Base-by-base conservation (phyloP, 2,888 invertebrate species). In the Polydrusus pterygomalis region DNA sequence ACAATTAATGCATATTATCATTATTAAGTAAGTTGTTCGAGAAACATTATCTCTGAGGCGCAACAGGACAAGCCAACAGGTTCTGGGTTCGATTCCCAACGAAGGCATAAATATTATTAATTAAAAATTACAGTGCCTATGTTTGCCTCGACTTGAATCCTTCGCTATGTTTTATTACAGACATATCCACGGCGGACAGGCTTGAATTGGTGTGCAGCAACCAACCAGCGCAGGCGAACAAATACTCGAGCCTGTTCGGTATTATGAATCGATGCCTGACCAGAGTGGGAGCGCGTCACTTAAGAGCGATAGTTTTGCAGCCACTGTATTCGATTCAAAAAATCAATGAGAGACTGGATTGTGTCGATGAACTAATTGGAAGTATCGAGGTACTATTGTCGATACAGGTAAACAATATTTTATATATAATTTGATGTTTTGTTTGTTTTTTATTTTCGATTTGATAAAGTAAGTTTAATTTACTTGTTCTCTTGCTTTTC, bases 301-400 rank as follows among this genome's bases (percentile, higher is more conserved):
- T 97, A n/a, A 89, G 97, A 70, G 93, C 96, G 0, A 92, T 92
- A 64, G 93, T 97, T 78, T 88, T 95, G 9, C 95, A 95, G 85
- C 97, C 98, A 0, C 92, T 93, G 0, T 93, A 91, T 82, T 90
- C 93, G 67, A 85, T 89, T 70, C 88, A 90, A 0, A 89, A 91
- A 2, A 95, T 97, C 75, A 89, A 91, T 79, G 88, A 90, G 17
- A 90, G 96, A 58, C 90, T 95, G 73, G 91, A 94, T 79, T 93
- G 94, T 70, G 91, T 97, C 0, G 89, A 93, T 72, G 96, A 97
- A 85, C 87, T 98, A 7, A 90, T 93, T 25, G 90, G 91, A 47
- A 92, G 93, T 83, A 91, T 92, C 67, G 89, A 92, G 13, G 86
- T 94, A 13, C 90, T 94, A 83, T 87, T 88, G 30, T 89, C 90